Evolutionary conservation across 37 sponge, comb jelly and placozoan species (phyloP), one percentile per base, ranked within the genome.

Genomic region (Ianthella basta): DNA sequence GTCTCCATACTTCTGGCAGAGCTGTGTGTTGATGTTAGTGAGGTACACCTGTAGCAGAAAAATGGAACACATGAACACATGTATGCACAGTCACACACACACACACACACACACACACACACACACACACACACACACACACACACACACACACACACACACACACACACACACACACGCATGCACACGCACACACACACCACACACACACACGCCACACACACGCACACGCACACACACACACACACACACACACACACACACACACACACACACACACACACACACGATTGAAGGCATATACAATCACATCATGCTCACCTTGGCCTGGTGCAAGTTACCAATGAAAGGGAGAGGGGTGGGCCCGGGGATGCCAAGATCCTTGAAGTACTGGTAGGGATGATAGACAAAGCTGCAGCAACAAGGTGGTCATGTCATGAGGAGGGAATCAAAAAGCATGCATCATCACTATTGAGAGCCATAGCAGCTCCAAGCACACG

Each of bases 201-300:
- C 70, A 69, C 70, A 30, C 70, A 69, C 70, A 69, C 66, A 64
- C 66, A 64, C 66, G 18, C 59, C n/a, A n/a, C n/a, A n/a, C n/a
- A n/a, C n/a, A 34, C 34, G 27, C 50, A 44, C 8, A n/a, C n/a
- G n/a, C n/a, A n/a, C n/a, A n/a, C n/a, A n/a, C n/a, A n/a, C n/a
- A n/a, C n/a, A n/a, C n/a, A n/a, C n/a, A 10, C 50, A 44, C 50
- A 3, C 50, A 44, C 50, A 44, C 50, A 44, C 50, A 44, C 8
- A 44, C 50, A 44, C 50, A 44, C n/a, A n/a, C n/a, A n/a, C n/a
- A n/a, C n/a, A 56, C 23, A 33, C 1, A 69, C 4, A 69, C 35
- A 30, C 70, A 69, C 35, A 30, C 35, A 30, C 6, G 8, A 44
- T 44, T 10, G 33, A 69, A 15, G 34, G 15, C 70, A 69, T 35